Evolutionary conservation across 2,797 vertebrate genomes (phyloP).

Genomic region (Hoplostethus atlanticus): DNA sequence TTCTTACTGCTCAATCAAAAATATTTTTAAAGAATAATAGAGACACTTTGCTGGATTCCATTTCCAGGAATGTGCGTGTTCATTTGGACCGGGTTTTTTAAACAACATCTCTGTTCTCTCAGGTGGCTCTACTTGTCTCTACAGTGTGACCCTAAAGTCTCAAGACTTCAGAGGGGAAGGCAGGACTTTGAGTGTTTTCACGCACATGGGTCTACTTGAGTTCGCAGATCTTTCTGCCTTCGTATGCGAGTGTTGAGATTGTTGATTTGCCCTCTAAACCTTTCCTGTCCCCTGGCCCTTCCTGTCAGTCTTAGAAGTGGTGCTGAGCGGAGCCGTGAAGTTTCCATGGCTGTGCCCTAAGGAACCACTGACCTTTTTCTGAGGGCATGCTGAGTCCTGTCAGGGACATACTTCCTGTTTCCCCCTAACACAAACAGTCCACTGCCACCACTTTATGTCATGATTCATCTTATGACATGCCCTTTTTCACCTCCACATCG

Average conservation of each 20-base stretch:
- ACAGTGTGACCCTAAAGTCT: constrained; percentile 27
- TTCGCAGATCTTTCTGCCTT: constrained; percentile 31
- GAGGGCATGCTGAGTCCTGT: constrained; percentile 44
- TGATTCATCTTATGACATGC: constrained; percentile 53
- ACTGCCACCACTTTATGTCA: constrained; percentile 57
- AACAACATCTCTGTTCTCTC: constrained; percentile 21
- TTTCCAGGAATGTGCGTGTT: background rate
- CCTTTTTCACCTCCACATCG: constrained; percentile 51
- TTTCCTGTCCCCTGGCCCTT: constrained; percentile 34
- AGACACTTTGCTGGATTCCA: background rate
- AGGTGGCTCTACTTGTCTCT: constrained; percentile 34
- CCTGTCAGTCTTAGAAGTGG: constrained; percentile 48
- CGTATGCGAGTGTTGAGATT: constrained; percentile 38
- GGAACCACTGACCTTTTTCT: constrained; percentile 63
- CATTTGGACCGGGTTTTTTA: constrained; percentile 25
- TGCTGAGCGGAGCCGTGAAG: constrained; percentile 41
- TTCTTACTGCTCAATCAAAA: too few relatives aligned
- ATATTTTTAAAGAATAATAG: background rate
- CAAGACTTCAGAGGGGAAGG: constrained; percentile 34
- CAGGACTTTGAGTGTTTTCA: constrained; percentile 37
- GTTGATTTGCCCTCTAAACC: constrained; percentile 59
- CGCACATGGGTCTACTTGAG: constrained; percentile 11
- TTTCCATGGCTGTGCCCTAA: constrained; percentile 44
- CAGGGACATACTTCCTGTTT: constrained; percentile 52
- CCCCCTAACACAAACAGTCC: constrained; percentile 47